Evolutionary conservation across 2,113 vertebrate genomes (phyloP), one percentile per base, ranked within the genome.

Genomic region (Vombatus ursinus): DNA sequence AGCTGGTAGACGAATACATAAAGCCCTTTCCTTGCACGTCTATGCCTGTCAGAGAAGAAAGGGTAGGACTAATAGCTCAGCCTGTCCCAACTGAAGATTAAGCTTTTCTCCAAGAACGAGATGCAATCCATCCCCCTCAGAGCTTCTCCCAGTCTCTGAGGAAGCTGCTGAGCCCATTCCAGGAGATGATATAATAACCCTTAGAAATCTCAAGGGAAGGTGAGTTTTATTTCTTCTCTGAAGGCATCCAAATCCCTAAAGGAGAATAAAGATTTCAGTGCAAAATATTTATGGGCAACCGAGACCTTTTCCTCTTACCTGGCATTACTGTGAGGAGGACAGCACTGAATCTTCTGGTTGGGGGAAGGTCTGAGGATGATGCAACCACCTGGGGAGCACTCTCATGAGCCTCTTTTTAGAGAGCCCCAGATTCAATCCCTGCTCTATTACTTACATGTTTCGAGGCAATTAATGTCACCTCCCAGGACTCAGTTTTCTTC

Each of bases 1-100:
- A 91, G 8, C 50, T 90, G 92, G 16, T n/a, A 44, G 31, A 11
- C 91, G 91, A 92, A n/a, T 93, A 51, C n/a, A 90, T 94, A 95
- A 50, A 61, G 54, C n/a, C 28, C 54, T 48, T 94, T 92, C 50
- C 57, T 61, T 84, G 28, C 93, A 8, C 10, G 16, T 52, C 52
- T 94, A 0, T 61, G 37, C 68, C 92, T 92, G 90, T 94, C 89
- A 84, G 61, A 95, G 96, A 94, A 96, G 93, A 94, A 90, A 44
- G 90, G 61, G 37, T n/a, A 47, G 89, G 95, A 54, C 8, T 12
- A 91, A 23, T 95, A 11, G 89, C 68, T 94, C 61, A 51, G 61
- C 61, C 6, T 24, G 4, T 25, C 50, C 44, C 12, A 26, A 0
- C 6, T 47, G 61, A 92, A 95, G 47, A 24, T 92, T 49, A 91